Evolutionary conservation across 2,797 vertebrate genomes (phyloP), one percentile per base, ranked within the genome.

Genomic region (Clarias fuscus): DNA sequence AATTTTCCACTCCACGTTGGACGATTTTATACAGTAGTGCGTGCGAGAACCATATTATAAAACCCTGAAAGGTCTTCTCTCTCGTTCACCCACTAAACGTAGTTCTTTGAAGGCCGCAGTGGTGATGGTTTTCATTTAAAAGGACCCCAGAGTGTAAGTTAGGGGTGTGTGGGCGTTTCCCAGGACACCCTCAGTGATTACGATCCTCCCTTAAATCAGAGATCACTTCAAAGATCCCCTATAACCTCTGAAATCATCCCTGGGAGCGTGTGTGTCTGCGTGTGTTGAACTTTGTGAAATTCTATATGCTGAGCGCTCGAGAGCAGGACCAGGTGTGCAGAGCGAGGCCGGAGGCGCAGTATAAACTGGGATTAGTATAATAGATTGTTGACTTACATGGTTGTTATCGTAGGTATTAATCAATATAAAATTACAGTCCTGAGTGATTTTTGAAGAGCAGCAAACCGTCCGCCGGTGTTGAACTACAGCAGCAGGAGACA

Each of bases 171-270:
- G 43, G 79, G 84, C 22, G 7, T 84, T 83, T 85, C 83, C n/a
- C 40, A 73, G 85, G 84, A 86, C 82, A 81, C 77, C 80, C 75
- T 77, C 58, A 72, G 86, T 85, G 88, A 86, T 89, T 88, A 84
- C 43, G 76, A 85, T 81, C 85, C 77, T 82, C 81, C 72, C 77
- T 87, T 88, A 88, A 89, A 89, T 89, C 87, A 88, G 85, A 90
- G 84, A 88, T 85, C 81, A 88, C 88, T 87, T 90, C 88, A 90
- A 89, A 89, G 81, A 83, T 82, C 73, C 61, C 71, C 71, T n/a
- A 53, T 76, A 84, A 79, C 68, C 82, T 77, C 86, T 78, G 85
- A 87, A 85, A 73, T n/a, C 76, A 82, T 85, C 81, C 62, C 24
- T 27, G 14, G 56, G 85, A 85, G 72, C 58, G 43, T 48, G 17